Evolutionary conservation across 2,888 invertebrate genomes (phyloP).

Genomic region (Ochlodes sylvanus): DNA sequence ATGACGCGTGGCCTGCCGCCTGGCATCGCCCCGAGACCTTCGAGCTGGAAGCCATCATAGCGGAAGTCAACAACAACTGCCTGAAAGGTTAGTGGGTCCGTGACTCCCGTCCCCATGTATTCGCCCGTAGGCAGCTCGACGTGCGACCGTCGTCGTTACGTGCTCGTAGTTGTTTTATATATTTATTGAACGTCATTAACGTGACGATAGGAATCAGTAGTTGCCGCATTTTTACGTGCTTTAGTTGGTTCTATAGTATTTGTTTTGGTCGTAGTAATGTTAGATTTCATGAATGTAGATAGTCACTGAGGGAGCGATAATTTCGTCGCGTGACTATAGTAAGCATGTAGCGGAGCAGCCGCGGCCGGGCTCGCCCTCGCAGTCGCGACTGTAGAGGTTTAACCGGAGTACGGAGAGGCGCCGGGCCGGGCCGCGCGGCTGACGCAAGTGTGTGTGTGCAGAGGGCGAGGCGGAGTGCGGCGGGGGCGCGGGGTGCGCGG

Average conservation of each 20-base stretch:
- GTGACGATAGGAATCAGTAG: background rate
- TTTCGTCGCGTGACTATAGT: background rate
- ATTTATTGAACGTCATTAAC: background rate
- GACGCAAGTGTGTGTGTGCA: constrained; percentile 61
- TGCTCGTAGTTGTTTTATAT: background rate
- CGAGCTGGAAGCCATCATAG: constrained; percentile 71
- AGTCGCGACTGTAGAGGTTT: background rate
- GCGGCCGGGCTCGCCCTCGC: background rate
- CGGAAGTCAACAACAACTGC: constrained; percentile 71
- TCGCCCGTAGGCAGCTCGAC: background rate
- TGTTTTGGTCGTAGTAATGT: background rate
- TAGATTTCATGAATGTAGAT: background rate
- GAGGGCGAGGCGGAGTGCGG: constrained; percentile 68
- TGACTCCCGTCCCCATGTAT: background rate
- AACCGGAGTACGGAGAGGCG: constrained; percentile 28
- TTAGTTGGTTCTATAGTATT: background rate
- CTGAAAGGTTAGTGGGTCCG: constrained; percentile 61
- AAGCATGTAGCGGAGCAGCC: background rate
- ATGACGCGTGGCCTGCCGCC: constrained; percentile 67
- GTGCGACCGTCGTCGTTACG: constrained; percentile 5
- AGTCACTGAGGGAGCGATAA: background rate
- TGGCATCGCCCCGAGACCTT: constrained; percentile 64
- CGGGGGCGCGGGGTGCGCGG: constrained; percentile 43
- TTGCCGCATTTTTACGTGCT: background rate
- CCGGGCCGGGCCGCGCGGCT: constrained; percentile 38